Evolutionary conservation across 2,113 vertebrate species (phyloP).

Genomic region (Rhodinocichla rosea): DNA sequence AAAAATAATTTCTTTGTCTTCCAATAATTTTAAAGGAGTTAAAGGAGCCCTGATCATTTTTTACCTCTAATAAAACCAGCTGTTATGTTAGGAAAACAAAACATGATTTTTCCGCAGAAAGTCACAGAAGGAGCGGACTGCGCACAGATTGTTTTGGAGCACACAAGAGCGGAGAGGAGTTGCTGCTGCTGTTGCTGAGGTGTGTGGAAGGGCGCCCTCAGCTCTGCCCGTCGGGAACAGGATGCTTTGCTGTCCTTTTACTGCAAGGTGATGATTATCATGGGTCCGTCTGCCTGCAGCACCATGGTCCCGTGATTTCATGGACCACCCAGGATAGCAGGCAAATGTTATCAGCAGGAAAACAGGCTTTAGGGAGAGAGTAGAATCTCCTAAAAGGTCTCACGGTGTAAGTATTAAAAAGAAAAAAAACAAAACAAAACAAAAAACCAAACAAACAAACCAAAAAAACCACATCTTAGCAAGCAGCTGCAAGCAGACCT

Average conservation of each 20-base stretch:
- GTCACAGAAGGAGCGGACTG: background rate
- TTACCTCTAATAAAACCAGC: background rate
- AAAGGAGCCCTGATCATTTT: background rate
- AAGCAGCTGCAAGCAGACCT: background rate
- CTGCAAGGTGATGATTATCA: background rate
- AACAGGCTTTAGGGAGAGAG: background rate
- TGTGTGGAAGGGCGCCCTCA: background rate
- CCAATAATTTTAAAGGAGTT: background rate
- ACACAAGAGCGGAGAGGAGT: accelerated
- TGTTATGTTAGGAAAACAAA: background rate
- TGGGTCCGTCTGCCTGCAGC: background rate
- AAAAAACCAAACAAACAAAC: no score
- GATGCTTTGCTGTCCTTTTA: background rate
- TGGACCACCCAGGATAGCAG: no score
- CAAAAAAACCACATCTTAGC: no score
- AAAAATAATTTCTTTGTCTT: background rate
- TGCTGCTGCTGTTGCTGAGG: background rate
- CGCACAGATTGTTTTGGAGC: background rate
- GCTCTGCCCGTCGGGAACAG: background rate
- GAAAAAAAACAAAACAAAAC: no score
- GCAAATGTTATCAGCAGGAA: background rate
- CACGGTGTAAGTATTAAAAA: background rate
- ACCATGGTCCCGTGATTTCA: no score
- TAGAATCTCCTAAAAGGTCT: background rate
- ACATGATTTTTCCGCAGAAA: background rate